These are phyloP conservation scores for Caenorhabditis elegans DNA, from an alignment of 1,140 invertebrate species.

Conservation along the genomic window DNA sequence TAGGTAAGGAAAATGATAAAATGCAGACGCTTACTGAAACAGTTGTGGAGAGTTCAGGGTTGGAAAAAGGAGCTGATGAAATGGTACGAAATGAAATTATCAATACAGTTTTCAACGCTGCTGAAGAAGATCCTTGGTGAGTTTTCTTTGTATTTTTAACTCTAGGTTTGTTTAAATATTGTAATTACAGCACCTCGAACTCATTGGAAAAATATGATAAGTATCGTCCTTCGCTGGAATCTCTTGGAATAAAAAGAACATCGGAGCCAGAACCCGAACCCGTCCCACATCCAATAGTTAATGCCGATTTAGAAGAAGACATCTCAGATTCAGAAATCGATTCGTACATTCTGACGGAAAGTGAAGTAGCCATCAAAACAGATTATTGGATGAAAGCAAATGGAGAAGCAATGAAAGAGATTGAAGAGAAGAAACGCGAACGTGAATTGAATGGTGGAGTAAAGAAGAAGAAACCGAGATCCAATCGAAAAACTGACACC, in stretches of 20 bases:
- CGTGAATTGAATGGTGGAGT: slow-evolving; percentile 10
- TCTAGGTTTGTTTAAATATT: not conserved
- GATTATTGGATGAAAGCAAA: slow-evolving; percentile 62
- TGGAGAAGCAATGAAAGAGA: slow-evolving; percentile 53
- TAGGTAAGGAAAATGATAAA: slow-evolving; percentile 24
- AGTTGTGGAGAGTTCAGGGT: slow-evolving; percentile 35
- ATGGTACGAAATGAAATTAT: slow-evolving; percentile 51
- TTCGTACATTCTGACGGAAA: slow-evolving; percentile 58
- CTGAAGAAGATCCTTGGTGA: slow-evolving; percentile 23
- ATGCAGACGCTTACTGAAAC: not conserved
- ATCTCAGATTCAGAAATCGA: slow-evolving; percentile 61
- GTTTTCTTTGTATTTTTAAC: not conserved
- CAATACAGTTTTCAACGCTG: slow-evolving; percentile 53
- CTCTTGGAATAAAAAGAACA: slow-evolving; percentile 49
- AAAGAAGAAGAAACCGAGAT: not conserved
- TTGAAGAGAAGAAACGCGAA: slow-evolving; percentile 24
- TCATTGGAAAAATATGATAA: slow-evolving; percentile 17
- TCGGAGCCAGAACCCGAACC: not conserved
- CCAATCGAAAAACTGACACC: not conserved
- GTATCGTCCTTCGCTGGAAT: slow-evolving; percentile 54
- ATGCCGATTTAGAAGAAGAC: not conserved
- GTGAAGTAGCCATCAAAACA: slow-evolving; percentile 56
- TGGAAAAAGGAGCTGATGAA: slow-evolving; percentile 20
- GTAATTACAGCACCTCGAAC: not conserved
- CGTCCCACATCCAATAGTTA: not conserved